phyloP scores from a whole-genome alignment of 2,888 invertebrate species.

The Melipona beecheii region DNA sequence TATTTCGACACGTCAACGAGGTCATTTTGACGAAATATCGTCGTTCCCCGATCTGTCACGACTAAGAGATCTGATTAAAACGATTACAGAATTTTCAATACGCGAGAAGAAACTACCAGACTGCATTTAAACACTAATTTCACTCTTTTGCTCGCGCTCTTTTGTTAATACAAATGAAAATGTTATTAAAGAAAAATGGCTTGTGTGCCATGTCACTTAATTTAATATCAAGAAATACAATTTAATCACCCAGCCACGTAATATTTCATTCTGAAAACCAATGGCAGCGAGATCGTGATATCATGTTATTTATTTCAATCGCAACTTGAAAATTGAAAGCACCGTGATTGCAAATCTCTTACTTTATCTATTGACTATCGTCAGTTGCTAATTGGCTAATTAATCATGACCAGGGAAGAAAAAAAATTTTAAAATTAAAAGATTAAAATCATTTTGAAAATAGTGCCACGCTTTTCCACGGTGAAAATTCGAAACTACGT shows the following conservation, averaged over 20 bases:
- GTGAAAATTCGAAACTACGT: background rate
- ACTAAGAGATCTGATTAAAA: slow-evolving; percentile 1
- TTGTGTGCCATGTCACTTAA: background rate
- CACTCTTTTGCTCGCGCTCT: background rate
- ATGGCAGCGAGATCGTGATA: no score
- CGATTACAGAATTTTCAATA: background rate
- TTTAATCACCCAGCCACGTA: no score
- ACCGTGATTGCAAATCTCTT: background rate
- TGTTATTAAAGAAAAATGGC: background rate
- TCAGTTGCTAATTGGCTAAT: no score
- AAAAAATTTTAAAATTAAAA: background rate
- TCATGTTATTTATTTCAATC: background rate
- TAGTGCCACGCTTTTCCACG: background rate
- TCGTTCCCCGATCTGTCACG: slow-evolving; percentile 31
- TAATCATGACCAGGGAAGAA: background rate
- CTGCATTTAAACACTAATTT: background rate
- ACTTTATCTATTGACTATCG: no score
- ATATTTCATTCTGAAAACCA: background rate
- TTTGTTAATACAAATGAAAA: background rate
- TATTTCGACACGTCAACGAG: slow-evolving; percentile 66
- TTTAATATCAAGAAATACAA: no score
- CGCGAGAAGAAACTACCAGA: background rate
- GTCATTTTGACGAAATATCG: slow-evolving; percentile 25
- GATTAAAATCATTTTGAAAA: background rate
- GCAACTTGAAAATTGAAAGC: background rate